Base-by-base conservation (phyloP, 92 coral and sea anemone species). In the Parazoanthus swiftii region DNA sequence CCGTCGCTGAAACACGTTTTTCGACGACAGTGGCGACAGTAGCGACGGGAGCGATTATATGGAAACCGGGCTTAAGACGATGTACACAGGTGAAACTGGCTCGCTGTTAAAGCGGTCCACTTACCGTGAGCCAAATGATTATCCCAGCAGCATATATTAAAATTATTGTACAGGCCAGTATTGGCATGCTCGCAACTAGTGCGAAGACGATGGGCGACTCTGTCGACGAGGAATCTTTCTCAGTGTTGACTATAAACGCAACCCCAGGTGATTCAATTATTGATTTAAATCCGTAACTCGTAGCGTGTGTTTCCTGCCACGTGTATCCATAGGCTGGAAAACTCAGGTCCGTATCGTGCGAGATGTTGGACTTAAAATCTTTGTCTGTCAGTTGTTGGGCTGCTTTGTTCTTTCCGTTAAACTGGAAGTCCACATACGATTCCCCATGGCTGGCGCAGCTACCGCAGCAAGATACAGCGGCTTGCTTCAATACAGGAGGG, bases 221-320 rank as follows among this genome's bases (percentile, higher is more conserved):
- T 46, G 54, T 42, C 10, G 88, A 87, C 23, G 90, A 37, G 71
- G 68, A 51, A 25, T 68, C 75, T 7, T 23, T 29, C 43, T 76
- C 92, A 56, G 54, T 89, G 77, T 86, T 85, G 50, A 92, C 90
- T 20, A 92, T 92, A 70, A 85, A 89, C 51, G 88, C 90, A 54
- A 92, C 88, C n/a, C 94, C 94, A 11, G 94, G 94, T 16, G 94
- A 89, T 75, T 89, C 94, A 25, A 92, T 79, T 20, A 92, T 74
- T 20, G 94, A 89, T 59, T 91, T 81, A 81, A 73, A 92, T 56
- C 94, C 94, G 77, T 85, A 92, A 46, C 92, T 91, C 18, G 80
- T 81, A 1, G 78, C 84, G 67, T 89, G 89, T 15, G 54, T 82
- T 6, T 67, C 76, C 86, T 92, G 90, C 46, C 90, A 89, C 26